Percentiles rank a stretch among this genome's conserved stretches.
phyloP scores from a whole-genome alignment of 2,113 vertebrate genomes.

The Apus apus region DNA sequence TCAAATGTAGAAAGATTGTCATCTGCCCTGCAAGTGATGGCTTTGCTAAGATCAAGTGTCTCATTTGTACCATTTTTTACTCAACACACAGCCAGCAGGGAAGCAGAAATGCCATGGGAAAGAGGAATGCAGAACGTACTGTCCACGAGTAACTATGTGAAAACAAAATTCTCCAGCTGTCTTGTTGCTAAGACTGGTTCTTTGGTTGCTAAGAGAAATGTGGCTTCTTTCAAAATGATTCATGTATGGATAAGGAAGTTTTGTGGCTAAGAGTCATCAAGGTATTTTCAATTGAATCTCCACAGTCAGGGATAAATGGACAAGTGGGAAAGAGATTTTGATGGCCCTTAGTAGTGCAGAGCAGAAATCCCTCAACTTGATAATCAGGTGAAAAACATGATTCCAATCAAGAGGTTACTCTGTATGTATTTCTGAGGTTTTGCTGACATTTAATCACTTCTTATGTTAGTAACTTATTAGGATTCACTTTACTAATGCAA shows the following conservation, averaged over 20 bases:
- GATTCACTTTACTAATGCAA: not conserved
- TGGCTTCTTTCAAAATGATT: conserved; percentile 50
- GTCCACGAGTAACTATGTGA: conserved; percentile 13
- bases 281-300: conserved; percentile 8
- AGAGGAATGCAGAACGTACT: conserved; percentile 40
- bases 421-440: not conserved
- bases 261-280: not conserved
- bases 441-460: not conserved
- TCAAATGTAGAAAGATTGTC: not conserved
- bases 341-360: not conserved
- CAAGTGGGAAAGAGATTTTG: not conserved
- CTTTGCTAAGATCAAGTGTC: not conserved
- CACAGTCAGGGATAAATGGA: not conserved
- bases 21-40: not conserved
- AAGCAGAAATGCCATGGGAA: not conserved
- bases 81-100: not conserved
- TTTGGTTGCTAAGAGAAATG: conserved; percentile 61
- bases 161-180: conserved; percentile 49
- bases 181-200: conserved; percentile 59
- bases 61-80: not conserved
- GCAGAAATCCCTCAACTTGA: not conserved
- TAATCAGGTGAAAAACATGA: not conserved
- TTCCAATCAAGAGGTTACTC: not conserved
- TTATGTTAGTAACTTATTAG: not conserved
- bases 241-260: conserved; percentile 46